Evolutionary conservation across 92 coral and sea anemone species (phyloP), one percentile per base, ranked within the genome.

Genomic region (Phenganax stokvisi): DNA sequence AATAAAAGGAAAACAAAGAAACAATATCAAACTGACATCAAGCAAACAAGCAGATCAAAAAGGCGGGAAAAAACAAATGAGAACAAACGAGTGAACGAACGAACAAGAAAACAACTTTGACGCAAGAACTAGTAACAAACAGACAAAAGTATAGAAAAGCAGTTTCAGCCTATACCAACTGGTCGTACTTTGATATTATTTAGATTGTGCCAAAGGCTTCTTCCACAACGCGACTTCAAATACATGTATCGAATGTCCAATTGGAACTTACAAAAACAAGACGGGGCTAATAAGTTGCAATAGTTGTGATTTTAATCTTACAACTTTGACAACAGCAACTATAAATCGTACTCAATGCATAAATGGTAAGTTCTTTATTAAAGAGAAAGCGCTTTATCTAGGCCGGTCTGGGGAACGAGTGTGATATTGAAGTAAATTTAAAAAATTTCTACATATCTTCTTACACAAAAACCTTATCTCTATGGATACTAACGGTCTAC

Each of bases 191-290:
- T 37, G 47, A 37, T 37, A 37, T 52, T 57, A 56, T 76, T 17
- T 31, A 76, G 80, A 56, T 57, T 76, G 80, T 20, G 67, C 20
- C n/a, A 56, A 27, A 27, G 80, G 80, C 25, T 57, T 2, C 54
- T 56, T 9, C 51, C 64, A 57, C 55, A 31, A 76, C 68, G 15
- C n/a, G n/a, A 56, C 51, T 37, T 25, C 17, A 10, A 58, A 76
- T 44, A 57, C 68, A 1, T 76, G 80, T 15, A 16, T 0, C 3
- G 57, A 56, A 51, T 76, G 80, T 15, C 80, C 67, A 0, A 29
- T 76, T 30, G 68, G 52, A 13, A 76, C 80, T 8, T 76, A 56
- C 30, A 29, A 76, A 57, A 4, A 29, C 51, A 29, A 0, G 4
- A 76, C 11, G 12, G 80, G 80, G 3, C 80, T 28, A 12, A 27